Evolutionary conservation across 1,140 invertebrate species (phyloP).

Genomic region (Oryctes rhinoceros): DNA sequence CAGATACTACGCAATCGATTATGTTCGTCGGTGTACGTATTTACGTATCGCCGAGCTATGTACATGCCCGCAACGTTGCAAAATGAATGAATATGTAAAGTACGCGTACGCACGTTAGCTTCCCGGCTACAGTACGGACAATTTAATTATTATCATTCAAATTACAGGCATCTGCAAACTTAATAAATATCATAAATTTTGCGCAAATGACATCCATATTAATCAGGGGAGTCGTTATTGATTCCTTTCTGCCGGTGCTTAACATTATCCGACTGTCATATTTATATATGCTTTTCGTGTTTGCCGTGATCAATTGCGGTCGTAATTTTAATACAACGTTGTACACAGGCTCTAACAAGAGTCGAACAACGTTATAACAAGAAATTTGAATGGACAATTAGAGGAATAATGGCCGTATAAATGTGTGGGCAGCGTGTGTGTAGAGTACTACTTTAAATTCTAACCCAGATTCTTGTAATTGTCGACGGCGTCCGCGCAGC

Average conservation of each 20-base stretch:
- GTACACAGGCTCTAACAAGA: not conserved
- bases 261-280: constrained; percentile 3
- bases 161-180: constrained; percentile 34
- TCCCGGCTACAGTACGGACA: not conserved
- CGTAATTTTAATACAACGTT: constrained; percentile 15
- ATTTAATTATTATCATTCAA: constrained; percentile 29
- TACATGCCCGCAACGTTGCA: not conserved
- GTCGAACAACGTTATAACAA: not conserved
- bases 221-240: constrained; percentile 16
- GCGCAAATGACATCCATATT: constrained; percentile 5
- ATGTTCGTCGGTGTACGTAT: not conserved
- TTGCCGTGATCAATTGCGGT: constrained; percentile 8
- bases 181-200: constrained; percentile 28
- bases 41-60: not conserved
- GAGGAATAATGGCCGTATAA: not conserved
- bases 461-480: constrained; percentile 10
- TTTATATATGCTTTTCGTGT: not conserved
- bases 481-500: not conserved
- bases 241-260: not conserved
- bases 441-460: not conserved
- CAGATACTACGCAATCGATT: constrained; percentile 11
- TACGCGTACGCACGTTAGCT: not conserved
- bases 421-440: not conserved
- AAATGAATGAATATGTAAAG: constrained; percentile 20
- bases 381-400: not conserved